Evolutionary conservation across 2,888 invertebrate species (phyloP).

Genomic region (Plebejus argus): DNA sequence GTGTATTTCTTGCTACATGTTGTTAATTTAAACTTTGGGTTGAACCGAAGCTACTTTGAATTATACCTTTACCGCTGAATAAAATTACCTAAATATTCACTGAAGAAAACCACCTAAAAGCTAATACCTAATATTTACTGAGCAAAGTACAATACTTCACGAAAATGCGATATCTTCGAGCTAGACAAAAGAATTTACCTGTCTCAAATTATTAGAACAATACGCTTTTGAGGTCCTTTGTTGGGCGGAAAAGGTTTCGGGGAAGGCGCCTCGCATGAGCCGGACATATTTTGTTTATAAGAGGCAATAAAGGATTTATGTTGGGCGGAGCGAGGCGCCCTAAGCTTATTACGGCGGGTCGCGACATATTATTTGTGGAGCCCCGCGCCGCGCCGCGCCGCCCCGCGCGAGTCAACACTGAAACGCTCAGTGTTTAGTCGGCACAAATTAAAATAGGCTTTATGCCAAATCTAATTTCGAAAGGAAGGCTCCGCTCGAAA

Average conservation of each 20-base stretch:
- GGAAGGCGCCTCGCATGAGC: conserved; percentile 36
- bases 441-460: conserved; percentile 80
- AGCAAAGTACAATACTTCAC: not conserved
- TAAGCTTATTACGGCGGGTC: conserved; percentile 70
- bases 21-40: conserved; percentile 1
- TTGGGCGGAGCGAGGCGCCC: conserved; percentile 60
- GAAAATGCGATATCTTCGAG: not conserved
- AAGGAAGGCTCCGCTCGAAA: conserved; percentile 67
- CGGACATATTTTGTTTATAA: conserved; percentile 52
- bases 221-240: conserved; percentile 7
- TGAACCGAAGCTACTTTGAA: not conserved
- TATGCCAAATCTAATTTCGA: conserved; percentile 78
- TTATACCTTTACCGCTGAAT: not conserved
- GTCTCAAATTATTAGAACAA: not conserved
- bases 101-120: not conserved
- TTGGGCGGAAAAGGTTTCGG: not conserved
- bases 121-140: not conserved
- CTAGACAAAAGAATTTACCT: not conserved
- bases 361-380: conserved; percentile 74
- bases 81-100: not conserved
- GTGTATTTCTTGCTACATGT: not conserved
- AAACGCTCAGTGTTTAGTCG: conserved; percentile 77
- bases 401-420: conserved; percentile 63
- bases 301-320: conserved; percentile 41
- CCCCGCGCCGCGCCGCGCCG: conserved; percentile 53